Evolutionary conservation across 1,140 invertebrate genomes (phyloP), one percentile per base, ranked within the genome.

Genomic region (Diabrotica virgifera): DNA sequence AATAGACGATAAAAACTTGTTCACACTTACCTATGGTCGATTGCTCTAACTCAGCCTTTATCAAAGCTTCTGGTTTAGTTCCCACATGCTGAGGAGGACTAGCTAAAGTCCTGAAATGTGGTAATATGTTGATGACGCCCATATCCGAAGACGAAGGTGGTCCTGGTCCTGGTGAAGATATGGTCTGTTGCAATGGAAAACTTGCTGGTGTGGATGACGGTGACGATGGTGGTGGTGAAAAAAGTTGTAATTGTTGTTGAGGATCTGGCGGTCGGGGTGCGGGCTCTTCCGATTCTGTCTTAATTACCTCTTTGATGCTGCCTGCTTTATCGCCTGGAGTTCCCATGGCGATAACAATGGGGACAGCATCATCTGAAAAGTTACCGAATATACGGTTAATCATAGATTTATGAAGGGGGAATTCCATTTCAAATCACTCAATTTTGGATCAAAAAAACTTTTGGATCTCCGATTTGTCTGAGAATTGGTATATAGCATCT

Each of bases 271-370:
- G 57, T 60, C 40, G 40, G 40, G 8, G 40, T 46, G 40, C n/a
- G 6, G 54, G 54, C 62, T 65, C 58, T 50, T 64, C 53, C 58
- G 59, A 62, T 64, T 69, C 63, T 62, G 55, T 68, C 56, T 71
- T 58, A 54, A 72, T 74, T 77, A 76, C 71, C 74, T 74, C 69
- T 71, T 66, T 60, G 62, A 76, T 67, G 69, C 68, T 73, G 69
- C 68, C 72, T 59, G 62, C 59, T 69, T 75, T 74, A 76, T 78
- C 76, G 76, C 76, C 76, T 77, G 76, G 76, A 74, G 76, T 78
- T 75, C 76, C 76, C 76, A 78, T 78, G 76, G 76, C 76, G 76
- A 78, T 75, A 76, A 62, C 75, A 78, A 69, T 74, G 68, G 63
- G 65, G 73, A 59, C 76, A 78, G 72, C 76, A 78, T 78, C 75